These are phyloP conservation scores for Drosophila testacea DNA, from an alignment of 2,888 invertebrate species.

Conservation along the genomic window DNA sequence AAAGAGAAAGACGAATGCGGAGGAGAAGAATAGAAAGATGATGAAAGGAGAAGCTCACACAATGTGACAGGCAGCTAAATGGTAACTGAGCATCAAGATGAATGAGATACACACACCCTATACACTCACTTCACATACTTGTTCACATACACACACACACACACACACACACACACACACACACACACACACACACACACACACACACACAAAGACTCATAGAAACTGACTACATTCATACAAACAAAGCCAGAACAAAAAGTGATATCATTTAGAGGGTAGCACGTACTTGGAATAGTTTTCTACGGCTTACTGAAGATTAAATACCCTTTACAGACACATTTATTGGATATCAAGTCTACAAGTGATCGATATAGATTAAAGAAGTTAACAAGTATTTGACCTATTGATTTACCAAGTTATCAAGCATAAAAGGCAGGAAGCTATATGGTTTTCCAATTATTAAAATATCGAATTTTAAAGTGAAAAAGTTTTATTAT, in stretches of 20 bases:
- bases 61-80: constrained; percentile 54
- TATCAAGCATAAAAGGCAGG: no score
- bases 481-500: no score
- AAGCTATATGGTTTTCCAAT: no score
- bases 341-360: background rate
- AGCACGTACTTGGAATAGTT: background rate
- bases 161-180: constrained; percentile 5
- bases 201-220: constrained; percentile 6
- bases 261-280: constrained; percentile 12
- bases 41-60: constrained; percentile 15
- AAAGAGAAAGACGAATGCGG: background rate
- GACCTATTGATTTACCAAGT: no score
- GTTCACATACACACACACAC: background rate
- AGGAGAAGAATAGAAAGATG: background rate
- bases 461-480: no score
- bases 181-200: constrained; percentile 2
- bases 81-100: constrained; percentile 41
- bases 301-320: background rate
- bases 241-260: constrained; percentile 36
- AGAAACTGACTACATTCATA: constrained; percentile 28
- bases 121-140: background rate
- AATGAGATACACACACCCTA: constrained; percentile 5
- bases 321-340: background rate
- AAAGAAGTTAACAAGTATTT: no score
- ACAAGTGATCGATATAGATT: no score